These are phyloP conservation scores for Rhagophthalmus giganteus DNA, from an alignment of 2,888 invertebrate genomes.

Conservation along the genomic window DNA sequence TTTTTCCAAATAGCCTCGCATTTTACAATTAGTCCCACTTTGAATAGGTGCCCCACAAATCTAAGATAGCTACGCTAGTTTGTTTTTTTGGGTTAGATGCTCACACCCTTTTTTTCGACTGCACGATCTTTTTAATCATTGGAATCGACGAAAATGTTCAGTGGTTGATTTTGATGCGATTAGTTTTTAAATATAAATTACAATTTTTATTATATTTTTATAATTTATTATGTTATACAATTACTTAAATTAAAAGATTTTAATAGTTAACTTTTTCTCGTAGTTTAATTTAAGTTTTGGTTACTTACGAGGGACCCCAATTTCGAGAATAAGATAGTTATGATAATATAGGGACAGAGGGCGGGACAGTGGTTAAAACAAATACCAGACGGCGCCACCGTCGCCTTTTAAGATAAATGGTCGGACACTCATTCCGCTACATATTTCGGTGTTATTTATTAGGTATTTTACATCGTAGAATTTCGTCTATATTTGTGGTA, in stretches of 20 bases:
- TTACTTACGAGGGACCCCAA: neutral
- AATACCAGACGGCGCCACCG: slow-evolving; percentile 43
- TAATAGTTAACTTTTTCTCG: too few species aligned
- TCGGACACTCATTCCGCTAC: slow-evolving; percentile 40
- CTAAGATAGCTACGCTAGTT: too few species aligned
- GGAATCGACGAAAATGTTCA: neutral
- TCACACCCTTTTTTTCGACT: neutral
- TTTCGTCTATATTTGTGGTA: slow-evolving; percentile 39
- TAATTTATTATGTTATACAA: too few species aligned
- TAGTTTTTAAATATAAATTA: too few species aligned
- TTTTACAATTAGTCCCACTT: too few species aligned
- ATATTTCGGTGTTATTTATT: slow-evolving; percentile 42
- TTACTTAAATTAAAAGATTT: too few species aligned
- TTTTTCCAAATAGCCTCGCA: too few species aligned
- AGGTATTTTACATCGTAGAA: slow-evolving; percentile 38
- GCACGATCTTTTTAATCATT: neutral
- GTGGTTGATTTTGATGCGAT: neutral
- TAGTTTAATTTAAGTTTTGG: neutral
- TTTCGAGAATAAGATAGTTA: slow-evolving; percentile 35
- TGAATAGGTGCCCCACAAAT: too few species aligned
- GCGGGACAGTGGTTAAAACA: slow-evolving; percentile 42
- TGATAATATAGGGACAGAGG: slow-evolving; percentile 41
- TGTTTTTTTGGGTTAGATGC: too few species aligned
- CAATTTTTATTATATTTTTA: too few species aligned
- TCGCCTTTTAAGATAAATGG: slow-evolving; percentile 44